Conservation (phyloP, 2,113 vertebrate species). For the Madoqua kirkii region DNA sequence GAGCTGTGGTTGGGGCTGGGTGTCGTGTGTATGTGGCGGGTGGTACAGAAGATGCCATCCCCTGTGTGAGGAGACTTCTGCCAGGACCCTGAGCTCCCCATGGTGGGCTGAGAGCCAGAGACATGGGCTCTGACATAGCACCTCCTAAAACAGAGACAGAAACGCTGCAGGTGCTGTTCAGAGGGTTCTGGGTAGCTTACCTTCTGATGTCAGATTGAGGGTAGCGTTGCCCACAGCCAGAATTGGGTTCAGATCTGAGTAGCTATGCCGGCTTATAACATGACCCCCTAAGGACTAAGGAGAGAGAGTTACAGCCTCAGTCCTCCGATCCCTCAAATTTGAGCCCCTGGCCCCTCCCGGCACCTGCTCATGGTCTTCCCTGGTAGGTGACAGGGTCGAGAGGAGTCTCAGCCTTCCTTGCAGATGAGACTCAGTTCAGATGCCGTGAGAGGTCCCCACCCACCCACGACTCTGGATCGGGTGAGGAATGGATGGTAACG, state of each 20-base stretch:
- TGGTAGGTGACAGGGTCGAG: not conserved
- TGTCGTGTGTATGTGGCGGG: accelerated
- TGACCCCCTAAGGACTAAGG: slow-evolving; percentile 87
- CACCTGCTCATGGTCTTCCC: not conserved
- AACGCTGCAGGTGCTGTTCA: accelerated
- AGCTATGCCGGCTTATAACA: slow-evolving; percentile 81
- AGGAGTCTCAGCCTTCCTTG: not conserved
- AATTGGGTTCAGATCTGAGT: slow-evolving; percentile 87
- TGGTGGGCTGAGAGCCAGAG: not conserved
- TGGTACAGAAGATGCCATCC: not conserved
- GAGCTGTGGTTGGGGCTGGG: not conserved
- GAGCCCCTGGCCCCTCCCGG: not conserved
- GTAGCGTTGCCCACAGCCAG: slow-evolving; percentile 81
- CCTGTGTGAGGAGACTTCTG: not conserved
- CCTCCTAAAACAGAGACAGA: not conserved
- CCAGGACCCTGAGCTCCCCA: not conserved
- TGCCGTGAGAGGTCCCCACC: accelerated
- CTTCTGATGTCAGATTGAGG: slow-evolving; percentile 80
- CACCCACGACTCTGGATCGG: accelerated
- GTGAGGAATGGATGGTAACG: not conserved
- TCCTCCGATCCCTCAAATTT: not conserved
- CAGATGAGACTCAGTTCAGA: not conserved
- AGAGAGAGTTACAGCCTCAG: not conserved
- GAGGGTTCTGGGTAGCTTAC: slow-evolving; percentile 58
- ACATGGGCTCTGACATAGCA: not conserved